Evolutionary conservation across 2,113 vertebrate species (phyloP).

Genomic region (Aptenodytes forsteri): DNA sequence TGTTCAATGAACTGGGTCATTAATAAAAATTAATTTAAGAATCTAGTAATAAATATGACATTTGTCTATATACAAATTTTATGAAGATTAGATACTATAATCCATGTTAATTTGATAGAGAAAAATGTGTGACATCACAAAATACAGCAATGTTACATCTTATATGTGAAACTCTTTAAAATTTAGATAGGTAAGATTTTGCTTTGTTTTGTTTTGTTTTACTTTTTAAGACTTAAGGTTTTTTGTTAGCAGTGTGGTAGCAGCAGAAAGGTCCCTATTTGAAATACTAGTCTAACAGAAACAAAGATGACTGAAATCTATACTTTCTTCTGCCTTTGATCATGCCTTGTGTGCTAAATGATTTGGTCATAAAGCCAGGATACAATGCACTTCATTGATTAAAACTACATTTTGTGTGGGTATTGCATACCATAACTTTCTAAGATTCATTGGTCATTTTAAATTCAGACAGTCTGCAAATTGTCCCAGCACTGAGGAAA

Average conservation of each 20-base stretch:
- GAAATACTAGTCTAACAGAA: not conserved
- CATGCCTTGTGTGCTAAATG: not conserved
- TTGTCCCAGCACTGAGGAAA: not conserved
- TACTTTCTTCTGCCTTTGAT: not conserved
- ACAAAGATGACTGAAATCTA: not conserved
- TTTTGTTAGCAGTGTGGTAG: not conserved
- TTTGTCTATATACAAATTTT: not conserved
- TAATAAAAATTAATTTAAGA: not conserved
- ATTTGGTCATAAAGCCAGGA: not conserved
- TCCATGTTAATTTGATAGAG: not conserved
- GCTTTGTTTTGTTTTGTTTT: not conserved
- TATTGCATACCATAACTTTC: not conserved
- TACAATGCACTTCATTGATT: not conserved
- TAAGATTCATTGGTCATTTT: not conserved
- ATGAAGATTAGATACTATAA: not conserved
- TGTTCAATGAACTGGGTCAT: not conserved
- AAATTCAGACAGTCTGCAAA: conserved; percentile 7
- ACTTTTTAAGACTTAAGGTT: fast-evolving
- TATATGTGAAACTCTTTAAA: not conserved
- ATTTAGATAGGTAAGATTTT: not conserved
- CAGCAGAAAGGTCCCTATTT: not conserved
- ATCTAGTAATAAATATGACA: not conserved
- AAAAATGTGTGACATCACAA: not conserved
- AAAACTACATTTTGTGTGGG: not conserved
- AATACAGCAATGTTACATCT: not conserved